A percentile compares a stretch with the other conserved stretches of the same genome.
Conservation (phyloP, 2,888 invertebrate genomes). For the Matsumyia berberina region DNA sequence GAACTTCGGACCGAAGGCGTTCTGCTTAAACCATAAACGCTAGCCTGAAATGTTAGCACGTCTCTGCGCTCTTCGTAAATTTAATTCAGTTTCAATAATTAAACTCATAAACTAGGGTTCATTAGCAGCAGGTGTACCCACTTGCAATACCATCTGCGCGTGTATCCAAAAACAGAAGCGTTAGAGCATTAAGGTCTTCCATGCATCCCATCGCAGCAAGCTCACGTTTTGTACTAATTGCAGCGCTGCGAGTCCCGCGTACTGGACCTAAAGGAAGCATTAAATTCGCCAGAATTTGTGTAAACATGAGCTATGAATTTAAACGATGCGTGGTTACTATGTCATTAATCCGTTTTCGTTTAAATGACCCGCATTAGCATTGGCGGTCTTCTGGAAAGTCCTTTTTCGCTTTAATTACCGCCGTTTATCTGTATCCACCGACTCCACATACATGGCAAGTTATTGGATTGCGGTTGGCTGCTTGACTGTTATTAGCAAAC, state of each 20-base stretch:
- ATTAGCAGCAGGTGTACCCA: slow-evolving; percentile 64
- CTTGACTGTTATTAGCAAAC: slow-evolving; percentile 12
- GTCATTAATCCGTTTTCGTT: slow-evolving; percentile 66
- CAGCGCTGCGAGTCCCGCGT: slow-evolving; percentile 42
- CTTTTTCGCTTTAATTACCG: slow-evolving; percentile 48
- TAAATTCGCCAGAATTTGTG: slow-evolving; percentile 58
- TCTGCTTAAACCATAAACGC: slow-evolving; percentile 19
- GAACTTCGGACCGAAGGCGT: neutral
- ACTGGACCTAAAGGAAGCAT: slow-evolving; percentile 34
- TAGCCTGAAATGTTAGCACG: slow-evolving; percentile 4
- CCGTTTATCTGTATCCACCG: slow-evolving; percentile 21
- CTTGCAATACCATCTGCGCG: slow-evolving; percentile 11
- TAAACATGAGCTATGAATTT: slow-evolving; percentile 71
- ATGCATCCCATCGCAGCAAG: slow-evolving; percentile 27
- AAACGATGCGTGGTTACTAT: slow-evolving; percentile 52
- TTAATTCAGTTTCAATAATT: slow-evolving; percentile 66
- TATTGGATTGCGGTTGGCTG: slow-evolving; percentile 1
- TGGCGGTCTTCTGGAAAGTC: slow-evolving; percentile 36
- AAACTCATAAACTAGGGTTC: slow-evolving; percentile 67
- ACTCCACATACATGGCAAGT: neutral
- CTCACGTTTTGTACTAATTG: slow-evolving; percentile 66
- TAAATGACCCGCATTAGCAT: slow-evolving; percentile 61
- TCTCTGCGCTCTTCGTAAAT: slow-evolving; percentile 44
- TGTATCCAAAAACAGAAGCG: slow-evolving; percentile 58
- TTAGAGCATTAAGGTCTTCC: slow-evolving; percentile 40